Percentiles rank a stretch among this genome's conserved stretches.
Evolutionary conservation across 2,113 vertebrate genomes (phyloP).

Genomic region (Pseudopodoces humilis): DNA sequence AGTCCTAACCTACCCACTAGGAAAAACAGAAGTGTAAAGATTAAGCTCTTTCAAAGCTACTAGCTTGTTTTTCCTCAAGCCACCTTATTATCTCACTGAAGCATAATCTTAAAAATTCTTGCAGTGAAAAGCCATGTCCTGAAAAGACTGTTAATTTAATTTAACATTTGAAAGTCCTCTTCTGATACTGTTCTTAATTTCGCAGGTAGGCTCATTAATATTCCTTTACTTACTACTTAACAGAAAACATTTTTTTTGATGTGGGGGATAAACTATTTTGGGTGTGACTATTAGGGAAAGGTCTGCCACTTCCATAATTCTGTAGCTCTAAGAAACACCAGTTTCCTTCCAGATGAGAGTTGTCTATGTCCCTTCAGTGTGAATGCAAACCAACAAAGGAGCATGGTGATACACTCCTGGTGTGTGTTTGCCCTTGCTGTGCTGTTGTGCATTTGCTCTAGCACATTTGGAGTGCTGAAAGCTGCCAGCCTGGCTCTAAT

Average conservation of each 20-base stretch:
- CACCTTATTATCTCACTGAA: not conserved
- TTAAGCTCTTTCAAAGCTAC: not conserved
- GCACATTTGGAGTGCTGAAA: not conserved
- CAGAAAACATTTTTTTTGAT: not conserved
- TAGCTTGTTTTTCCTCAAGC: slow-evolving; percentile 1
- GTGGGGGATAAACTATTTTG: not conserved
- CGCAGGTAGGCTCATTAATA: not conserved
- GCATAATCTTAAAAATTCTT: not conserved
- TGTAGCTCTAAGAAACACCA: not conserved
- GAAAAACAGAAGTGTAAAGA: slow-evolving; percentile 2
- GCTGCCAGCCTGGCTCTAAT: not conserved
- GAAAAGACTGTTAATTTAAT: not conserved
- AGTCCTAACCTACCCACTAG: not conserved
- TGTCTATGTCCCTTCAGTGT: not conserved
- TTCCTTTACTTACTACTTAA: not conserved
- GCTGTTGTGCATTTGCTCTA: not conserved
- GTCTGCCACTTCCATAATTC: not conserved
- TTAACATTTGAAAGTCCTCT: not conserved
- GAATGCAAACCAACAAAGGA: not conserved
- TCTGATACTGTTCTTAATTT: not conserved
- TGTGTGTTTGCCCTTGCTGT: not conserved
- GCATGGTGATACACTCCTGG: not conserved
- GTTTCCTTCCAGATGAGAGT: not conserved
- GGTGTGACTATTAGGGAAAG: not conserved
- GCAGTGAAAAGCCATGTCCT: not conserved